Evolutionary conservation across 1,140 invertebrate genomes (phyloP), one percentile per base, ranked within the genome.

Genomic region (Brachionus sp.): DNA sequence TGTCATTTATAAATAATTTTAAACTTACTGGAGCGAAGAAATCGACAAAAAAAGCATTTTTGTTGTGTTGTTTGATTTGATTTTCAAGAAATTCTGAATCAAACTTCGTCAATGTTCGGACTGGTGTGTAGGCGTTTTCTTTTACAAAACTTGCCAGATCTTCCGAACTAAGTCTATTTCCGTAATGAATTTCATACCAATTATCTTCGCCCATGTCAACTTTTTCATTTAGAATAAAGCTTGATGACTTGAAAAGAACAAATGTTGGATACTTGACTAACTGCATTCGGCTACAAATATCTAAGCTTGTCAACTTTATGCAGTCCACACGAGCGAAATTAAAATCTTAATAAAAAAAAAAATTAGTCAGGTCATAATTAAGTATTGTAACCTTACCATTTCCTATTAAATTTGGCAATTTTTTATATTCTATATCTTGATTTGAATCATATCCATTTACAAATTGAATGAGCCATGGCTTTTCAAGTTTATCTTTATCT

Each of bases 111-210:
- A 94, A 87, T 9, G 91, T 91, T 85, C 91, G 89, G n/a, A 94
- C 86, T 25, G 89, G 89, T 6, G 92, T 91, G 83, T 88, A 88
- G n/a, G 90, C 86, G 86, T 92, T 91, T 85, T 93, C 92, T 82
- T 90, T 87, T 42, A 92, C 91, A 90, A 94, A 94, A 23, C 90
- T 91, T 3, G 91, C 90, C 10, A 94, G 88, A 86, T 93, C 92
- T 86, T 92, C 91, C 5, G 92, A 89, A 19, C 90, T 90, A 66
- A 90, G 87, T 83, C 92, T 90, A 16, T 92, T 84, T 13, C 57
- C 66, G 16, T 83, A 83, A 37, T 83, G 33, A 13, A 77, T 66
- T 77, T 83, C 66, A 64, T 73, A 83, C 44, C 57, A 64, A 83
- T 75, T 73, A 25, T 73, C 82, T 23, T 75, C 42, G 3, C 39